These are phyloP conservation scores for Hyphantria cunea DNA, from an alignment of 1,140 invertebrate species.

Conservation along the genomic window DNA sequence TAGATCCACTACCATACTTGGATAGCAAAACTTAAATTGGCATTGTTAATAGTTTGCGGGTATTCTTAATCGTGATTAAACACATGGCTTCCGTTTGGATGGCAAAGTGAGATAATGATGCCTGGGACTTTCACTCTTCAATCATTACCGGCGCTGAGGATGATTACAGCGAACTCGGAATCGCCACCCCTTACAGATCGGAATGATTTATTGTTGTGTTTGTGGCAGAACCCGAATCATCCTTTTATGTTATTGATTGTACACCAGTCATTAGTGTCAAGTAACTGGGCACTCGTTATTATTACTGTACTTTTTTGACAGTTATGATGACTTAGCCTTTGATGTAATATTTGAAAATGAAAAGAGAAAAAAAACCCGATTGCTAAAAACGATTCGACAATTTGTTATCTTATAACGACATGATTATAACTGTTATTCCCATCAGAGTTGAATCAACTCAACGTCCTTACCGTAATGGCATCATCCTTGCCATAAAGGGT, in stretches of 20 bases:
- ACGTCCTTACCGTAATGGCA: slow-evolving; percentile 58
- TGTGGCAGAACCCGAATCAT: slow-evolving; percentile 13
- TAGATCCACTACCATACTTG: slow-evolving; percentile 11
- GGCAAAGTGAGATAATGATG: slow-evolving; percentile 62
- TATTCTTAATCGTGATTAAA: slow-evolving; percentile 67
- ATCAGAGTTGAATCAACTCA: slow-evolving; percentile 44
- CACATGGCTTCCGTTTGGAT: slow-evolving; percentile 57
- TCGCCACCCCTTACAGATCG: slow-evolving; percentile 52
- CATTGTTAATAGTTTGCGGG: slow-evolving; percentile 23
- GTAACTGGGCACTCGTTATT: slow-evolving; percentile 10
- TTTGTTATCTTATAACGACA: not conserved
- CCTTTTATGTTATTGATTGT: slow-evolving; percentile 30
- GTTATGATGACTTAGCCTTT: not conserved
- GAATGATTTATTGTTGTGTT: slow-evolving; percentile 41
- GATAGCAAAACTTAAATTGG: slow-evolving; percentile 23
- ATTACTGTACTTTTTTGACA: slow-evolving; percentile 2
- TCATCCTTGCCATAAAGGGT: slow-evolving; percentile 57
- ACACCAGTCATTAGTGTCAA: slow-evolving; percentile 20
- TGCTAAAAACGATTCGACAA: too few relatives aligned
- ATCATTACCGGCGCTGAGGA: slow-evolving; percentile 67
- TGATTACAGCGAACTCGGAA: slow-evolving; percentile 41
- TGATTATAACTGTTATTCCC: slow-evolving; percentile 21
- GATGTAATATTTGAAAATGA: not conserved
- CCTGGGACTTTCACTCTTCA: slow-evolving; percentile 69
- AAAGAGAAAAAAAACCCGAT: not conserved